phyloP scores from a whole-genome alignment of 1,140 invertebrate species.

The Hyphantria cunea region DNA sequence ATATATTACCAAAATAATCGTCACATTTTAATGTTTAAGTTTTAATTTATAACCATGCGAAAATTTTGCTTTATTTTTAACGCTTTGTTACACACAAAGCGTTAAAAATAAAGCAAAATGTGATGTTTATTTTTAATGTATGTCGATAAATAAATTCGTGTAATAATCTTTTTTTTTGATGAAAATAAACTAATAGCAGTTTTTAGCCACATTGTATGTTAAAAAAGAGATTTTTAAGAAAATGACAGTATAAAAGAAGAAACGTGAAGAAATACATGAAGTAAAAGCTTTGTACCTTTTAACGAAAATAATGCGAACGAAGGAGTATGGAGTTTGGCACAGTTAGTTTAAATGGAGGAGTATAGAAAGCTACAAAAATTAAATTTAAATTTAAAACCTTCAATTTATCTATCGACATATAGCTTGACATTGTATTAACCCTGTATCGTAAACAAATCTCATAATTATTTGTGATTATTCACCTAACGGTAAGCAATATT shows the following conservation, averaged over 20 bases:
- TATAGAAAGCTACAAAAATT: no score
- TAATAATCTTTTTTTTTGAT: no score
- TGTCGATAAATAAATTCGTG: slow-evolving; percentile 7
- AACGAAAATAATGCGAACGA: no score
- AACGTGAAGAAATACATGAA: no score
- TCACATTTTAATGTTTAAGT: slow-evolving; percentile 33
- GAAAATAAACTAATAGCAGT: no score
- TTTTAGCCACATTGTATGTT: neutral
- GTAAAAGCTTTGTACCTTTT: no score
- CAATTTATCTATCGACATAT: slow-evolving; percentile 12
- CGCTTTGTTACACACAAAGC: no score
- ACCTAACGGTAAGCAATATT: slow-evolving; percentile 24
- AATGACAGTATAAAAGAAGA: neutral
- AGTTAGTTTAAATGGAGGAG: no score
- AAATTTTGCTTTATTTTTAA: slow-evolving; percentile 16
- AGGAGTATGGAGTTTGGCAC: no score
- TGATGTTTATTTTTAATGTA: slow-evolving; percentile 10
- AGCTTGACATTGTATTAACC: slow-evolving; percentile 5
- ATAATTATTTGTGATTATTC: slow-evolving; percentile 28
- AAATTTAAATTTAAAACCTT: no score
- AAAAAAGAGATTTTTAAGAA: neutral
- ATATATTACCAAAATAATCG: slow-evolving; percentile 34
- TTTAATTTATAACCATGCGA: slow-evolving; percentile 17
- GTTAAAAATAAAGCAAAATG: no score
- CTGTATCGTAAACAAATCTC: slow-evolving; percentile 22